Evolutionary conservation across 2,797 vertebrate genomes (phyloP).

Genomic region (Hydrophis major): DNA sequence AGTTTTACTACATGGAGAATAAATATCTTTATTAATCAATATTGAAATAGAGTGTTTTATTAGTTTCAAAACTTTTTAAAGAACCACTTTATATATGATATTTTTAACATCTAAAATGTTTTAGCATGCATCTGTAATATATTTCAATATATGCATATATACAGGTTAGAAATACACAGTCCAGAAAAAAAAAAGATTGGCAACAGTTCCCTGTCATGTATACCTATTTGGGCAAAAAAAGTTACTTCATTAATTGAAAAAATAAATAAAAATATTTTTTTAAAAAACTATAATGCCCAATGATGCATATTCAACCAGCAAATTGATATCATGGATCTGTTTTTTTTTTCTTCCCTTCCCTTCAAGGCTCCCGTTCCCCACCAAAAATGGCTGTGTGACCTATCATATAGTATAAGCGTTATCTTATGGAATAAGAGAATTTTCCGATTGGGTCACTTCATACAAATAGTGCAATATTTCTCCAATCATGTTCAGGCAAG

Average conservation of each 20-base stretch:
- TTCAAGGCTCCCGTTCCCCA: background rate
- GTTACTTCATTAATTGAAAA: background rate
- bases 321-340: background rate
- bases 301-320: background rate
- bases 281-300: background rate
- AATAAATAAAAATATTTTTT: background rate
- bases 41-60: background rate
- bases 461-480: background rate
- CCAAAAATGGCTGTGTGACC: background rate
- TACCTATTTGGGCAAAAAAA: background rate
- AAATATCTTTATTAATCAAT: background rate
- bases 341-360: background rate
- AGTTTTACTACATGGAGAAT: background rate
- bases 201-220: background rate
- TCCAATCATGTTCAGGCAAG: too few species aligned
- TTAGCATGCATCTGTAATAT: background rate
- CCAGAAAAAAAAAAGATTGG: background rate
- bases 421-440: background rate
- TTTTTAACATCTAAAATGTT: background rate
- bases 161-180: background rate
- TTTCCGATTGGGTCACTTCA: background rate
- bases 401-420: background rate
- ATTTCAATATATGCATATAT: background rate
- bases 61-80: background rate
- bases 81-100: background rate